Evolutionary conservation across 2,797 vertebrate genomes (phyloP), one percentile per base, ranked within the genome.

Genomic region (Sylvia borin): DNA sequence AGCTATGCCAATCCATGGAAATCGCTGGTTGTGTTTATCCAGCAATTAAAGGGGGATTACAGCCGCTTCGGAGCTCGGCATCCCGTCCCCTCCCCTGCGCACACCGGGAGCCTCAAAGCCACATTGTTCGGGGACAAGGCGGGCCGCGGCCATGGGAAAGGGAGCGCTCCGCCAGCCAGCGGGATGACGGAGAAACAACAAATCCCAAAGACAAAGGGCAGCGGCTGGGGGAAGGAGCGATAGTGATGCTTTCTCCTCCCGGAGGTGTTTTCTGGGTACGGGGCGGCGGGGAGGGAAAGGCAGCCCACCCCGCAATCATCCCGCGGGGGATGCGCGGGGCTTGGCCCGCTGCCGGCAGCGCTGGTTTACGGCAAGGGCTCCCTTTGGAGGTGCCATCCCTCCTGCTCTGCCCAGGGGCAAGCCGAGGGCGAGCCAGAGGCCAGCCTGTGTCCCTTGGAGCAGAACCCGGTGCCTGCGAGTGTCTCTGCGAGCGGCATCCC

Each of bases 11-110:
- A 74, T 93, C 93, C 89, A 65, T 91, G 88, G 85, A 96, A 93
- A 95, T 96, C 77, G 40, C 88, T 77, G 92, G 42, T 73, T 91
- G 87, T 97, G 94, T 97, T 97, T 97, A 89, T 88, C 58, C 74
- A 96, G 92, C 97, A 96, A 98, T 98, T 98, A 97, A 96, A 97
- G 96, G 88, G 31, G 94, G 96, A 97, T 97, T 98, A 97, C 82
- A 90, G 93, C 93, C 20, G 66, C 97, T 40, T 10, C 47, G 27
- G 96, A 96, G 96, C 95, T 88, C 85, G 16, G 95, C 95, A 93
- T 91, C 71, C 88, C 25, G 3, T 96, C 85, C 92, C 51, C 92
- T 97, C 58, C 58, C 92, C 86, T 92, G 95, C 42, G 25, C 31
- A 9, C 92, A 95, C 68, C 20, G 34, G 88, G 90, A 95, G 81